Base-by-base conservation (phyloP, 1,140 invertebrate genomes). In the Anoplolepis gracilipes region DNA sequence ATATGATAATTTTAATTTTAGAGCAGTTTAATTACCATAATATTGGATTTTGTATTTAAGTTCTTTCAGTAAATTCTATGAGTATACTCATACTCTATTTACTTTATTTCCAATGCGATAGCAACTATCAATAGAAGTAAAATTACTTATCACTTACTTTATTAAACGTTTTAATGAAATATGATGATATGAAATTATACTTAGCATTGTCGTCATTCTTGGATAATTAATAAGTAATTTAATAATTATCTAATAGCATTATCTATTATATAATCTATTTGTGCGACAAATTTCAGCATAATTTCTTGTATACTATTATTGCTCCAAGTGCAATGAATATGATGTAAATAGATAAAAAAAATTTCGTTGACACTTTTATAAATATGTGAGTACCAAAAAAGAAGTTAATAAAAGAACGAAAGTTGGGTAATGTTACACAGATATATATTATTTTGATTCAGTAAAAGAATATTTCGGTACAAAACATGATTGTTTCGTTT, bases 341-440 rank as follows among this genome's bases (percentile, higher is more conserved):
- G 19, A 82, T 82, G 67, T 82, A 81, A 69, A 81, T 81, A 81
- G 16, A 0, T 82, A 59, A 16, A 19, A 49, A 16, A 16, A 59
- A 72, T 73, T 72, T 82, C 4, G 55, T 82, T 72, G 28, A 72
- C 16, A 39, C 19, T 73, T 62, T 82, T 73, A 82, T 72, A 69
- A 69, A 81, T 55, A 28, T 49, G 13, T 72, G 13, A 81, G 3
- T 57, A 73, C 19, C 25, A 73, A 73, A 73, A 59, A 42, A 55
- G 19, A 62, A 70, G 11, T 42, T 19, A 57, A 81, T 81, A 57
- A 57, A 57, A 70, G 11, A 25, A 57, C 1, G 19, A 53, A 79
- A 55, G 39, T 46, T 81, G 78, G 59, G 42, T 25, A 81, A n/a
- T 72, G 55, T 72, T 82, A 73, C 25, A 42, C 13, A 59, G 42